These are phyloP conservation scores for Mesitornis unicolor DNA, from an alignment of 2,113 vertebrate species.

Conservation along the genomic window DNA sequence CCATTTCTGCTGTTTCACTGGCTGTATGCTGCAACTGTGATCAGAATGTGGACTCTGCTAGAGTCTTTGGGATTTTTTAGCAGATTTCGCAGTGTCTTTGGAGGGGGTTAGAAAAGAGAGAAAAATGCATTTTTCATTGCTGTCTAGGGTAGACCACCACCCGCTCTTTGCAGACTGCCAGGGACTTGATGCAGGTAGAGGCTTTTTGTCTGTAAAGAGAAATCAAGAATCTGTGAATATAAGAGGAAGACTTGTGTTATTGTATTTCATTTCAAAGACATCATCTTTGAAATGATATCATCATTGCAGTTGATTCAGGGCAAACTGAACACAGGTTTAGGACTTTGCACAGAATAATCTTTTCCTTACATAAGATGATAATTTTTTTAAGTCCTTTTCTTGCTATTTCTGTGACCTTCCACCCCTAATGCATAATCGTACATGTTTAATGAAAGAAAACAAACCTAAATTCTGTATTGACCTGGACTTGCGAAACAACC, in stretches of 20 bases:
- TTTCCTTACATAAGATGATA: neutral
- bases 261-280: neutral
- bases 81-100: neutral
- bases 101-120: neutral
- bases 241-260: neutral
- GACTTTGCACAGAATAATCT: neutral
- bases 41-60: neutral
- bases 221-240: neutral
- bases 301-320: neutral
- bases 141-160: neutral
- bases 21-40: neutral
- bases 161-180: neutral
- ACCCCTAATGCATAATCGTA: neutral
- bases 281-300: neutral
- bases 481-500: neutral
- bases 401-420: neutral
- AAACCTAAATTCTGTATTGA: neutral
- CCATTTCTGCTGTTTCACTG: neutral
- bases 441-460: slow-evolving; percentile 5
- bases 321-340: neutral
- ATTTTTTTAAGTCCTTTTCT: neutral
- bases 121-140: neutral
- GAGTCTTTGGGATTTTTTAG: neutral
- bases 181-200: neutral
- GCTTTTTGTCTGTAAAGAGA: neutral